Evolutionary conservation across 2,888 invertebrate species (phyloP).

Genomic region (Stegana nigrithorax): DNA sequence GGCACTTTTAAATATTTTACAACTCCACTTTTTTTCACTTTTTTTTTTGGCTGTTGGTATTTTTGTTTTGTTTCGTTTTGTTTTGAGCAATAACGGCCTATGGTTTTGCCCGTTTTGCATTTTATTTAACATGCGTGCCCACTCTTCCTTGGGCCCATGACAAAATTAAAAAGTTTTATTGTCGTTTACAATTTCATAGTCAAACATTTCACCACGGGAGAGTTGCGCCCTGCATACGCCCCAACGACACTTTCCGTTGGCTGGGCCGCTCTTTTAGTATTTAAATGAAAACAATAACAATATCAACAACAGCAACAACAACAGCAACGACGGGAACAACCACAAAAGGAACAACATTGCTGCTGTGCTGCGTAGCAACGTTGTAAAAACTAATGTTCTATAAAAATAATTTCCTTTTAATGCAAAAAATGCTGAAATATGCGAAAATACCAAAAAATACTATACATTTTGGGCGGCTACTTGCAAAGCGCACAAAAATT

Average conservation of each 20-base stretch:
- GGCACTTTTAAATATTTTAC: background rate
- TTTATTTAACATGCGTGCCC: background rate
- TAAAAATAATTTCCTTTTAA: background rate
- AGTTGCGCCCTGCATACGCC: too few relatives aligned
- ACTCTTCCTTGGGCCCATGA: too few relatives aligned
- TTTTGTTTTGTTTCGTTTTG: background rate
- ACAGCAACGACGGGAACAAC: background rate
- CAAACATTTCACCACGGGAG: background rate
- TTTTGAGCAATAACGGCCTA: too few relatives aligned
- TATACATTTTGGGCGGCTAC: background rate
- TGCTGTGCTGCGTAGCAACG: too few relatives aligned
- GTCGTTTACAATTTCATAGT: slow-evolving; percentile 11
- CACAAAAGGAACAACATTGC: too few relatives aligned
- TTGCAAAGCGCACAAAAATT: background rate
- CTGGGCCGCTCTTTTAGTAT: background rate
- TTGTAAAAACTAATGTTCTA: background rate
- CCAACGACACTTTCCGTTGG: background rate
- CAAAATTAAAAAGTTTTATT: slow-evolving; percentile 21
- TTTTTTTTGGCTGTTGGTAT: background rate
- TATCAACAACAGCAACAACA: background rate
- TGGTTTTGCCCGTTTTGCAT: background rate
- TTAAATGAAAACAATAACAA: too few relatives aligned
- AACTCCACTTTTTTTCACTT: background rate
- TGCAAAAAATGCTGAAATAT: background rate
- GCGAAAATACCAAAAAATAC: background rate